Evolutionary conservation across 2,888 invertebrate species (phyloP).

Genomic region (Andrena bucephala): DNA sequence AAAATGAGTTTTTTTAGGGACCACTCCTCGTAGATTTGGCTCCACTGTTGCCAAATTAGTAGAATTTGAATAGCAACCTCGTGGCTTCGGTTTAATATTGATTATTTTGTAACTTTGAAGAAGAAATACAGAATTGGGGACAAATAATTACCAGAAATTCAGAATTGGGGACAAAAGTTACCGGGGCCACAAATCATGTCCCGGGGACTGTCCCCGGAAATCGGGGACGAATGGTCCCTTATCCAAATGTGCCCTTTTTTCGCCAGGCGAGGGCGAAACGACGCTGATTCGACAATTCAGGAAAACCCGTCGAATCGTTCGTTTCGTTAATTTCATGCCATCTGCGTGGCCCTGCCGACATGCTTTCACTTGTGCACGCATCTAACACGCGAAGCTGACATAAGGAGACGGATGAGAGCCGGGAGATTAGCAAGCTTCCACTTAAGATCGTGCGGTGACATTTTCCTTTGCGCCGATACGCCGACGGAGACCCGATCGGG

Average conservation of each 20-base stretch:
- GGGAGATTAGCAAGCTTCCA: conserved; percentile 34
- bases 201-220: too few species aligned
- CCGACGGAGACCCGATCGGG: background rate
- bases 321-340: conserved; percentile 20
- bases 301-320: conserved; percentile 20
- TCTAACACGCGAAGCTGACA: conserved; percentile 34
- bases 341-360: conserved; percentile 9
- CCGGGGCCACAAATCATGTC: too few species aligned
- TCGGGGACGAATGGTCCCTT: too few species aligned
- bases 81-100: too few species aligned
- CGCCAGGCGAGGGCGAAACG: background rate
- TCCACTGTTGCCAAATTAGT: too few species aligned
- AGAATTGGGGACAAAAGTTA: too few species aligned
- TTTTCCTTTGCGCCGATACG: conserved; percentile 16
- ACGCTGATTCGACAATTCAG: background rate
- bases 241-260: background rate
- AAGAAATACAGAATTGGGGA: too few species aligned
- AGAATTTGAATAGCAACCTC: too few species aligned
- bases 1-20: too few species aligned
- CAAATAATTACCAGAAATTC: too few species aligned
- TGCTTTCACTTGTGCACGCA: conserved; percentile 51
- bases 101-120: too few species aligned
- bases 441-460: conserved; percentile 16
- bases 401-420: conserved; percentile 26
- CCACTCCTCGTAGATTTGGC: too few species aligned